Evolutionary conservation across 2,888 invertebrate genomes (phyloP), one percentile per base, ranked within the genome.

Genomic region (Eledone cirrhosa): DNA sequence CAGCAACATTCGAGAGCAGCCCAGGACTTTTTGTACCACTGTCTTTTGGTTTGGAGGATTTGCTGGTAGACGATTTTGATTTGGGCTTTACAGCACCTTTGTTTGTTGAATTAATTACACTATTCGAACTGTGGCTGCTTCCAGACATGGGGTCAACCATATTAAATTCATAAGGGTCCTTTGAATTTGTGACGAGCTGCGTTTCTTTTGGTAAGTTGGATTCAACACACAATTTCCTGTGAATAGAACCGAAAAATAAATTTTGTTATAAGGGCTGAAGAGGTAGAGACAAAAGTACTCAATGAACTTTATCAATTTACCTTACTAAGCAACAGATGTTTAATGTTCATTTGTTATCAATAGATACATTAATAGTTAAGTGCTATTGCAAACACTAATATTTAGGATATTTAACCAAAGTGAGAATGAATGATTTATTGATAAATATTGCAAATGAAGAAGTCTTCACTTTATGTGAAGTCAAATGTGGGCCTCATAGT

Each of bases 201-300:
- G 86, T 82, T 59, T 88, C 89, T 76, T 87, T 86, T 19, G 89
- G 88, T 75, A 89, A 82, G 76, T 88, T 88, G 3, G 89, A 87
- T 81, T 89, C 89, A 48, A 89, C 86, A 86, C 89, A 89, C 76
- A 89, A 81, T 85, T 89, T 89, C 80, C 89, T 89, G 86, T 16
- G 85, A 86, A 65, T 78, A 77, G 77, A 59, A 79, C 8, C 24
- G 19, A 41, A 80, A 29, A 63, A 22, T 47, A 63, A n/a, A 65
- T 33, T 27, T 8, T 11, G 11, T 41, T 41, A 41, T 41, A 41
- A 41, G 11, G 3, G 41, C 41, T 41, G 41, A 41, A 41, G 41
- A 41, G 11, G 5, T 41, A 5, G 11, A 41, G 41, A 41, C n/a
- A n/a, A 11, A 5, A 41, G 41, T 41, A 41, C 41, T 41, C 41